Conservation (phyloP, 2,113 vertebrate species). For the Gavialis gangeticus region DNA sequence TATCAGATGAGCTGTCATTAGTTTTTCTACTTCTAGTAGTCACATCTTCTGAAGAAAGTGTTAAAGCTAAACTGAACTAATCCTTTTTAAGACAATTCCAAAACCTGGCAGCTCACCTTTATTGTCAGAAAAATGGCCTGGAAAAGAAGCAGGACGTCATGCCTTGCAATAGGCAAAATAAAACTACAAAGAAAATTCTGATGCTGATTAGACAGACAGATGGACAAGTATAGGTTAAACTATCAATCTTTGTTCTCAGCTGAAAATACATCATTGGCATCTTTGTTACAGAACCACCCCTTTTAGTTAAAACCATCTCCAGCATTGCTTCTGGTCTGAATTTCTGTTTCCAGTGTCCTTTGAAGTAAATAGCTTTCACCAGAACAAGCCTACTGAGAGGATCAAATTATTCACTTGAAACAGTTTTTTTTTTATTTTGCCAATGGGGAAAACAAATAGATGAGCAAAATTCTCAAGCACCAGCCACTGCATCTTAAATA, state of each 20-base stretch:
- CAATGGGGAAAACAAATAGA: not conserved
- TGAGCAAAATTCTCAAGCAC: not conserved
- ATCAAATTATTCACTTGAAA: slow-evolving; percentile 66
- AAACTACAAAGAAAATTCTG: not conserved
- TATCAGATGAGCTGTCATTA: slow-evolving; percentile 17
- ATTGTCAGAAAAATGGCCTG: slow-evolving; percentile 62
- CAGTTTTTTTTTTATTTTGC: slow-evolving; percentile 66
- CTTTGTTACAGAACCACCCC: slow-evolving; percentile 37
- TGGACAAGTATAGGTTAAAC: not conserved
- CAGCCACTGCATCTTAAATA: not conserved
- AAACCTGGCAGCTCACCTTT: slow-evolving; percentile 38
- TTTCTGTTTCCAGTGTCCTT: slow-evolving; percentile 69
- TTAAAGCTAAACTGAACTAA: slow-evolving; percentile 51
- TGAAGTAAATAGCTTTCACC: slow-evolving; percentile 74
- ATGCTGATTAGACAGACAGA: not conserved
- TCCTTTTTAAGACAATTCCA: slow-evolving; percentile 66
- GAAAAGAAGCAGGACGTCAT: not conserved
- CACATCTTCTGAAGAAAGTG: slow-evolving; percentile 49
- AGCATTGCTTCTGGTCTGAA: slow-evolving; percentile 57
- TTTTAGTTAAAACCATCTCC: slow-evolving; percentile 50
- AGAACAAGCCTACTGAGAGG: slow-evolving; percentile 69
- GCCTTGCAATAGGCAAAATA: not conserved
- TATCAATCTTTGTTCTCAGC: slow-evolving; percentile 42
- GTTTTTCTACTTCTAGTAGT: slow-evolving; percentile 50
- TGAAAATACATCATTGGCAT: slow-evolving; percentile 61